Evolutionary conservation across 2,113 vertebrate genomes (phyloP).

Genomic region (Crotalus helleri): DNA sequence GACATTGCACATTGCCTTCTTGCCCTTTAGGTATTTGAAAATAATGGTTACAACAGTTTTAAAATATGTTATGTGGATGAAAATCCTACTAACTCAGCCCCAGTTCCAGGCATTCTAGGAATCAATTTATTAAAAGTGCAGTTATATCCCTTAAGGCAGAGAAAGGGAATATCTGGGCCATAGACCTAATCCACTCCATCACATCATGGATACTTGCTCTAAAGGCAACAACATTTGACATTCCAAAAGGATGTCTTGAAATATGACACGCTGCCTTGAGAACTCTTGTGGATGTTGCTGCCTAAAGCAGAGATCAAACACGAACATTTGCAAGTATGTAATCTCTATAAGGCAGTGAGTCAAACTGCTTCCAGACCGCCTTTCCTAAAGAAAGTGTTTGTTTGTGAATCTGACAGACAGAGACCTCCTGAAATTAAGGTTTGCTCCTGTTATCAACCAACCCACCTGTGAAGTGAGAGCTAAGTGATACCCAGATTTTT

Average conservation of each 20-base stretch:
- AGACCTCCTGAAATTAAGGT: neutral
- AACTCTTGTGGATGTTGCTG: neutral
- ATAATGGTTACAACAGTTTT: neutral
- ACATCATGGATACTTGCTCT: neutral
- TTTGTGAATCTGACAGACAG: neutral
- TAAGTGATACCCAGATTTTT: neutral
- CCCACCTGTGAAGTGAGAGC: neutral
- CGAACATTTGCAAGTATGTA: neutral
- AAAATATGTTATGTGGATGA: neutral
- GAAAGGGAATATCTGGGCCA: no score
- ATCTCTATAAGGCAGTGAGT: neutral
- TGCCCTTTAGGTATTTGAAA: neutral
- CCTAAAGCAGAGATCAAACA: neutral
- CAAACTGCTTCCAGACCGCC: neutral
- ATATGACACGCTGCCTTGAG: neutral
- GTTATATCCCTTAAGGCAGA: neutral
- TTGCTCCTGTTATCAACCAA: neutral
- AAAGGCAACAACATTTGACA: neutral
- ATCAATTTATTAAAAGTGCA: neutral
- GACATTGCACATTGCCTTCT: neutral
- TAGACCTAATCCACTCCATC: neutral
- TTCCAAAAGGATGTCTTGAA: neutral
- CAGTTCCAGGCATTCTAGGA: neutral
- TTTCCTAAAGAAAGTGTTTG: neutral
- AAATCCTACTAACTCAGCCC: neutral